These are phyloP conservation scores for Lucilia sericata DNA, from an alignment of 1,140 invertebrate genomes.

Conservation along the genomic window DNA sequence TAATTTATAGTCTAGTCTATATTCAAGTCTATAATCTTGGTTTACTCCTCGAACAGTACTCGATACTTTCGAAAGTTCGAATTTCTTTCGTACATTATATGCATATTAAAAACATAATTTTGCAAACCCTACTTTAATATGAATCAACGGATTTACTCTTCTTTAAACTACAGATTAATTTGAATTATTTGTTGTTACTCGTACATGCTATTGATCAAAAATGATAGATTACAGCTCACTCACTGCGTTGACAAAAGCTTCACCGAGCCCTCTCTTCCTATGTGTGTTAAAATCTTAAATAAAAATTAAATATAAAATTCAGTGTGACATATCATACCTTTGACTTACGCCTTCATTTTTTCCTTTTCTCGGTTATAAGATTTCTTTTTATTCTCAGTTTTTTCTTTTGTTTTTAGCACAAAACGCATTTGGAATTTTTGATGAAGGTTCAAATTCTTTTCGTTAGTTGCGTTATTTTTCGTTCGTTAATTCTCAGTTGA, in stretches of 20 bases:
- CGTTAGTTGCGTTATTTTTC: not conserved
- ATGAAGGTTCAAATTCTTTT: constrained; percentile 4
- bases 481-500: not conserved
- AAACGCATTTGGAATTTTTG: constrained; percentile 19
- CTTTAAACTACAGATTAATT: not conserved
- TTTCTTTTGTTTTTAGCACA: not conserved
- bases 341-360: constrained; percentile 26
- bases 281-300: not conserved
- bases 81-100: not conserved
- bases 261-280: no score
- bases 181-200: not conserved
- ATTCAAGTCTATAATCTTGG: no score
- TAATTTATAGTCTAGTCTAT: no score
- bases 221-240: not conserved
- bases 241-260: no score
- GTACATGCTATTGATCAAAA: not conserved
- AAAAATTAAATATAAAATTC: not conserved
- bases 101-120: not conserved
- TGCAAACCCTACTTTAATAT: not conserved
- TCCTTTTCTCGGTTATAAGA: not conserved
- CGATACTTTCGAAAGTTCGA: no score
- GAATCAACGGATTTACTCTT: not conserved
- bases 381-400: not conserved
- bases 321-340: constrained; percentile 34
- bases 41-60: no score